Base-by-base conservation (phyloP, 2,797 vertebrate genomes). In the Ara ararauna region DNA sequence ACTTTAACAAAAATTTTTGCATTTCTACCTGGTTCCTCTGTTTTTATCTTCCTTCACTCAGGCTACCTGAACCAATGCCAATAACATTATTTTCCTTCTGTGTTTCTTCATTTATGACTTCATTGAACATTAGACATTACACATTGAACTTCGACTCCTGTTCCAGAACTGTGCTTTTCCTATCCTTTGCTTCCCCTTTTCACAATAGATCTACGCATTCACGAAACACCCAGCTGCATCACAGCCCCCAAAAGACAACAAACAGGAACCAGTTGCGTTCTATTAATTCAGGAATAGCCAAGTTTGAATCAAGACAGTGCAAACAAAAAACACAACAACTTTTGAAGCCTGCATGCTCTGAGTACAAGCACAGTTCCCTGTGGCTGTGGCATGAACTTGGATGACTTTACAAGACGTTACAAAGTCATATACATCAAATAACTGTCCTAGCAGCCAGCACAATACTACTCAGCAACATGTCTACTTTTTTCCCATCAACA, bases 131-230 rank as follows among this genome's bases (percentile, higher is more conserved):
- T 38, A 73, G 45, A 56, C 40, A 23, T 38, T 66, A 8, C 30
- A 16, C 2, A 8, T 70, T 40, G 75, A 30, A 40, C 12, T 86
- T 75, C 13, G 22, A 40, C 5, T 70, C 17, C 44, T 74, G 11
- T 47, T 77, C 34, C 32, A 64, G 50, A 89, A 71, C 65, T 2
- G 10, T 17, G 12, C 26, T 81, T 90, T 77, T 66, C 62, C 38
- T 62, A 4, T 11, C 15, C 21, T 81, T 75, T 86, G 20, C 74
- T 72, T 87, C 73, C 40, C 36, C 26, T 64, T 73, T 66, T 22
- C 17, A 21, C 32, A 9, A 8, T 0, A n/a, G 17, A 7, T 53
- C 34, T 4, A 2, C 4, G 32, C 1, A 0, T 56, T 48, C 2
- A 1, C 5, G 13, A 40, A 84, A 40, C 32, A 17, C 6, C 1